Conservation (phyloP, 2,888 invertebrate genomes). For the Ochlodes sylvanus region DNA sequence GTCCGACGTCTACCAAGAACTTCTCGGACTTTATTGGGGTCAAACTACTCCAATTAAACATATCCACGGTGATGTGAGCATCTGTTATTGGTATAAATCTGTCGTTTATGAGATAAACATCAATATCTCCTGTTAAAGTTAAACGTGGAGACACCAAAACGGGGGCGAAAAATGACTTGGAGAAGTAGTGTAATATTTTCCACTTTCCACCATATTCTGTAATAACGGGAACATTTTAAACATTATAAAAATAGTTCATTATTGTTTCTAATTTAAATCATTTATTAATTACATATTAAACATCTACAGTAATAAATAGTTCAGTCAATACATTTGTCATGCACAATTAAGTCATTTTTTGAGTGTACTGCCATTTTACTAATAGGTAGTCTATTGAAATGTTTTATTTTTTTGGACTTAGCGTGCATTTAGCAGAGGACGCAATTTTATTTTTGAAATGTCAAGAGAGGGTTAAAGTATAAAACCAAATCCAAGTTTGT, state of each 20-base stretch:
- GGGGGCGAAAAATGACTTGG: constrained; percentile 93
- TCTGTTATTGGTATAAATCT: constrained; percentile 71
- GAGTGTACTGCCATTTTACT: too few relatives aligned
- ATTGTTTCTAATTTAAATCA: too few relatives aligned
- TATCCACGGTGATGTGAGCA: constrained; percentile 81
- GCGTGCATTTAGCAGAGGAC: too few relatives aligned
- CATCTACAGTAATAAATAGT: too few relatives aligned
- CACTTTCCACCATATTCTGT: constrained; percentile 91
- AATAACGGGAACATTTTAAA: constrained; percentile 41
- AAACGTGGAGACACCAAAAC: constrained; percentile 87
- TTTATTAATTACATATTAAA: too few relatives aligned
- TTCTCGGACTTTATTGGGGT: constrained; percentile 61
- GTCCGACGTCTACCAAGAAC: constrained; percentile 54
- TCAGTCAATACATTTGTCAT: too few relatives aligned
- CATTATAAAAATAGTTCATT: background rate
- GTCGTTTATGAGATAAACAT: constrained; percentile 88
- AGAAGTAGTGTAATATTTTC: constrained; percentile 97
- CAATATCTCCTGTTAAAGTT: constrained; percentile 76
- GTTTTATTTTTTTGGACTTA: too few relatives aligned
- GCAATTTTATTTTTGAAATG: too few relatives aligned
- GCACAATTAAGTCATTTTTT: too few relatives aligned
- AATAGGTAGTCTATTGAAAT: too few relatives aligned
- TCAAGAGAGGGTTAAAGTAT: too few relatives aligned
- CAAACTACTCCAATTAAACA: constrained; percentile 85
- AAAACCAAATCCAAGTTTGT: too few relatives aligned